Evolutionary conservation across 2,113 vertebrate species (phyloP).

Genomic region (Microcebus lehilahytsara): DNA sequence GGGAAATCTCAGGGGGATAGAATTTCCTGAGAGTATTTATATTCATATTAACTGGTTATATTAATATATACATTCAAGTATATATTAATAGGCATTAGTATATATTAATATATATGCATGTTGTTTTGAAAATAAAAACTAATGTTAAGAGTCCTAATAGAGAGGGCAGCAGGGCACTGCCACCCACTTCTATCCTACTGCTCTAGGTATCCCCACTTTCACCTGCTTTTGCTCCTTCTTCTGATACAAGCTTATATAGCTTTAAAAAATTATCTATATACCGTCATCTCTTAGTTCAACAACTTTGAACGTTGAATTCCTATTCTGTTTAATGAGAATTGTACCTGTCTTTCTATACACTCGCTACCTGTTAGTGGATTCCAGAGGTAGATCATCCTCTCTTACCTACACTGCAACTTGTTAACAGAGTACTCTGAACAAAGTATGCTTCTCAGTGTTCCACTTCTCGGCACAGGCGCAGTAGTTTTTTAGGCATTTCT

Average conservation of each 20-base stretch:
- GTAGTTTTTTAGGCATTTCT: not conserved
- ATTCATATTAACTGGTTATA: not conserved
- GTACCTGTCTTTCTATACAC: not conserved
- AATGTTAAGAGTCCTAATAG: not conserved
- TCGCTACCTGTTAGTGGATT: not conserved
- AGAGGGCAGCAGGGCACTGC: not conserved
- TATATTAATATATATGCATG: not conserved
- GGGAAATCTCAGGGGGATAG: not conserved
- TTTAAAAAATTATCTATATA: not conserved
- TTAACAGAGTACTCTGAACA: not conserved
- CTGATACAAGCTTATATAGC: not conserved
- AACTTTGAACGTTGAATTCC: not conserved
- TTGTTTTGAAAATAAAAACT: not conserved
- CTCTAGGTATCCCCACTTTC: not conserved
- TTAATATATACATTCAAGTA: not conserved
- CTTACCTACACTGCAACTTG: not conserved
- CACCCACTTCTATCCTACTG: accelerated
- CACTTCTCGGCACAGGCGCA: not conserved
- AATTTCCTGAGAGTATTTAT: not conserved
- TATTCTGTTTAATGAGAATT: not conserved
- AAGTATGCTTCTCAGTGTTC: not conserved
- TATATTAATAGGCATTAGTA: no score
- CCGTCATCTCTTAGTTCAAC: not conserved
- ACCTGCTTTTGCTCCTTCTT: not conserved
- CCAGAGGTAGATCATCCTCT: not conserved